Evolutionary conservation across 35 echinoderm and acorn worm genomes (phyloP), one percentile per base, ranked within the genome.

Genomic region (Hemicentrotus pulcherrimus): DNA sequence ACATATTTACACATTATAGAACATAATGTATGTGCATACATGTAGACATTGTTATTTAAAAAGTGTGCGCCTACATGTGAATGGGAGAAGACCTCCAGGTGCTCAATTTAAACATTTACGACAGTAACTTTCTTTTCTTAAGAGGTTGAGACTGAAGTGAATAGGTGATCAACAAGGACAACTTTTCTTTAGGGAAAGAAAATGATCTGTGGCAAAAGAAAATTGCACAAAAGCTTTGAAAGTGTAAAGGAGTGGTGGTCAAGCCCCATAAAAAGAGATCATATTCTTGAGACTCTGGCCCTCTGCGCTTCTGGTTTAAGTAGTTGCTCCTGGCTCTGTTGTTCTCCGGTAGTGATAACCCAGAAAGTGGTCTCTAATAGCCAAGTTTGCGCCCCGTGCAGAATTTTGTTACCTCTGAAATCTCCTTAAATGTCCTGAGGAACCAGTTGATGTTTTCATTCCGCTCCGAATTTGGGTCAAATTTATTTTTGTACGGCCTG

Each of bases 361-460:
- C 46, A 90, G 88, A 90, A 90, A 90, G 46, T 90, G 65, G 65
- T 78, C 65, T 78, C 65, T 78, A 78, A 78, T 78, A 78, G 65
- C 65, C 65, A n/a, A 78, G 65, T 90, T 41, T 90, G 88, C 24
- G 88, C 46, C 88, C 32, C 88, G 11, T 28, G 88, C 88, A 93
- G 91, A 93, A 93, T 93, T 93, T 58, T 93, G 48, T 93, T 93
- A 93, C 30, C 48, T 48, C 32, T 5, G 48, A 93, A 93, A 58
- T 93, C 91, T 93, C 91, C 88, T 90, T 90, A 31, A 93, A 93
- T 46, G 91, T 93, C 91, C 91, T 93, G 47, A 93, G 91, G 91
- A 93, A 93, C 46, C 46, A 58, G 91, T 58, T 93, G 91, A 93
- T 93, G 91, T 93, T 93, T 93, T 93, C 91, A 93, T 93, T 93